Percentiles rank a stretch among this genome's conserved stretches.
phyloP scores from a whole-genome alignment of 2,797 vertebrate species.

The Pithecia hirsuta region DNA sequence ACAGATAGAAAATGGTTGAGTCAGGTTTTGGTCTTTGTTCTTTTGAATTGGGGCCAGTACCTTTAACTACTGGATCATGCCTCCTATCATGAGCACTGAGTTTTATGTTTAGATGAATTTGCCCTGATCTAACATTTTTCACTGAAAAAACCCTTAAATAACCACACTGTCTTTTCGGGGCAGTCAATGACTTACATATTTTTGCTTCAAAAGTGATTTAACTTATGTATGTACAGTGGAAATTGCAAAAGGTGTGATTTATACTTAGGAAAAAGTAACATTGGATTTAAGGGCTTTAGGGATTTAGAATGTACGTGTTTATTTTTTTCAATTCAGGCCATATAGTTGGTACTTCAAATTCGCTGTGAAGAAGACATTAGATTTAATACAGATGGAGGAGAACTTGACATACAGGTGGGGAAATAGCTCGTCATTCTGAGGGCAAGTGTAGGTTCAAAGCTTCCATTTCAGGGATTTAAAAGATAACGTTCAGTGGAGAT shows the following conservation, averaged over 20 bases:
- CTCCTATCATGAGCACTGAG: not conserved
- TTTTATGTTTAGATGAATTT: not conserved
- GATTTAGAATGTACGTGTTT: not conserved
- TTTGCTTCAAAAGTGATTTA: constrained; percentile 18
- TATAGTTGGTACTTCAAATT: not conserved
- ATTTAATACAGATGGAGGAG: not conserved
- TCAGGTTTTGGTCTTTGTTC: not conserved
- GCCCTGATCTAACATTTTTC: not conserved
- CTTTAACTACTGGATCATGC: not conserved
- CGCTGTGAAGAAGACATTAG: not conserved
- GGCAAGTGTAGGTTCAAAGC: not conserved
- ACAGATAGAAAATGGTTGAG: not conserved
- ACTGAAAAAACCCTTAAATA: not conserved
- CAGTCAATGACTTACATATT: not conserved
- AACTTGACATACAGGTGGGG: not conserved
- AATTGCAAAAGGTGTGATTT: not conserved
- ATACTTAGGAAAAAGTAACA: not conserved
- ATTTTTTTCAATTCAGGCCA: not conserved
- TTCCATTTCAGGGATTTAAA: constrained; percentile 8
- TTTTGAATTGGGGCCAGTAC: not conserved
- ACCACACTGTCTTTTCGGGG: not conserved
- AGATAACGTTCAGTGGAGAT: not conserved
- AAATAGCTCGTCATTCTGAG: not conserved
- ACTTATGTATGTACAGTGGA: not conserved
- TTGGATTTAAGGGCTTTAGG: not conserved